phyloP scores from a whole-genome alignment of 1,140 invertebrate genomes.

The Drosophila repleta region DNA sequence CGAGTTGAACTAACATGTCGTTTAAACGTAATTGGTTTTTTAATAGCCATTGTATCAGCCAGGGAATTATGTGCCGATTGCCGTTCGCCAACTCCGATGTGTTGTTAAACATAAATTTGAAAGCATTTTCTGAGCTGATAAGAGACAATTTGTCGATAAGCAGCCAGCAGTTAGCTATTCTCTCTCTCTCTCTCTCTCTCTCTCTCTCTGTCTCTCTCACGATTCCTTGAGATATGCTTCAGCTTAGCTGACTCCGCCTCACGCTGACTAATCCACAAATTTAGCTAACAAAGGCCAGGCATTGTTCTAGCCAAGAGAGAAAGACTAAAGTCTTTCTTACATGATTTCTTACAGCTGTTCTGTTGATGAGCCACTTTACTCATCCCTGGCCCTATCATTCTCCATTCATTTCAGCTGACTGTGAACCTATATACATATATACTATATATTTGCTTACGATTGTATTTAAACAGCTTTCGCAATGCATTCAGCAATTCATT shows the following conservation, averaged over 20 bases:
- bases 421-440: not conserved
- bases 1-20: constrained; percentile 44
- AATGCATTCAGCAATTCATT: not conserved
- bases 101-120: constrained; percentile 77
- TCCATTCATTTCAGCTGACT: constrained; percentile 17
- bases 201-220: too few species aligned
- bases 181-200: too few species aligned
- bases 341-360: constrained; percentile 1
- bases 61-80: constrained; percentile 75
- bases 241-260: constrained; percentile 6
- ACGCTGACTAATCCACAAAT: not conserved
- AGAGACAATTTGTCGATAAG: constrained; percentile 25
- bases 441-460: not conserved
- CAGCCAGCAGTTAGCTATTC: constrained; percentile 1
- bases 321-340: constrained; percentile 2
- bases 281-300: constrained; percentile 6
- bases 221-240: not conserved
- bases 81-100: constrained; percentile 59
- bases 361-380: constrained; percentile 10
- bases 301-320: constrained; percentile 24
- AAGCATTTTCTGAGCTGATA: constrained; percentile 40
- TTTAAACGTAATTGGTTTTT: constrained; percentile 80
- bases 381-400: too few species aligned
- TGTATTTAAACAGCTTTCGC: constrained; percentile 33
- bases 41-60: constrained; percentile 76